Evolutionary conservation across 2,888 invertebrate genomes (phyloP).

Genomic region (Lamellibrachia satsuma): DNA sequence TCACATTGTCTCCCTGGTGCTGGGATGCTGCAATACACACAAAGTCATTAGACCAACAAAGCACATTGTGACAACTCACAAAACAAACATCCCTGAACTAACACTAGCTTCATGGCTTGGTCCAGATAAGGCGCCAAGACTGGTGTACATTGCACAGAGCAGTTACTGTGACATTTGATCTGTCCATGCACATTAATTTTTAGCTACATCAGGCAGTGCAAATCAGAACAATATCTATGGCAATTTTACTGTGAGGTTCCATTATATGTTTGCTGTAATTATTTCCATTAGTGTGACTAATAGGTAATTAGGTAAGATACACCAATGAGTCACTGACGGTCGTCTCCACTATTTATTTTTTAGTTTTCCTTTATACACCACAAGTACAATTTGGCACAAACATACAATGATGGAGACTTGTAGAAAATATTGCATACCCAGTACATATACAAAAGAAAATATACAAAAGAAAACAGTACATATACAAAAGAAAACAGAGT

Average conservation of each 20-base stretch:
- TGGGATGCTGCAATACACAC: neutral
- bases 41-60: neutral
- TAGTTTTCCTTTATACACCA: neutral
- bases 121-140: neutral
- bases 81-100: neutral
- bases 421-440: too few relatives aligned
- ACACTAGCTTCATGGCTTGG: neutral
- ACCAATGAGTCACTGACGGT: neutral
- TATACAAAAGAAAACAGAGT: too few relatives aligned
- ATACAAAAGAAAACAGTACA: too few relatives aligned
- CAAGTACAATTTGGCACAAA: neutral
- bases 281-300: neutral
- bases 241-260: slow-evolving; percentile 1
- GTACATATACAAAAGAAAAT: too few relatives aligned
- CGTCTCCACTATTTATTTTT: neutral
- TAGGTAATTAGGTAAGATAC: neutral
- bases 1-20: neutral
- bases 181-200: neutral
- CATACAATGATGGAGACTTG: neutral
- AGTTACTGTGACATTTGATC: neutral
- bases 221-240: neutral
- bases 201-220: neutral
- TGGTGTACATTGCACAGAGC: neutral
- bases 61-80: neutral
- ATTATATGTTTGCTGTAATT: neutral